A percentile compares a stretch with the other conserved stretches of the same genome.
Conservation (phyloP, 2,113 vertebrate species). For the Tichodroma muraria region DNA sequence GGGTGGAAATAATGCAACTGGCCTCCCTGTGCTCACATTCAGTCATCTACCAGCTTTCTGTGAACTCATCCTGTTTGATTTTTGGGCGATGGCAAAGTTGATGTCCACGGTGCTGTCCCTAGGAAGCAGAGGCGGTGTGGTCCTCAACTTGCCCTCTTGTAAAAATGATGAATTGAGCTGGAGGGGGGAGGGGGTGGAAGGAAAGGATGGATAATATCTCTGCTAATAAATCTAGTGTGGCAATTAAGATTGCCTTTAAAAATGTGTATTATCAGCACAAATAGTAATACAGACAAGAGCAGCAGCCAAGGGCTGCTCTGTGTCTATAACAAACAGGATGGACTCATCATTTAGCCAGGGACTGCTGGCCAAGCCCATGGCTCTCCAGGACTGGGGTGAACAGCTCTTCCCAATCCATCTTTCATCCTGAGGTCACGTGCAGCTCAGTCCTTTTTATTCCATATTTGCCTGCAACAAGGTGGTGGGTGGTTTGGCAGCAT, state of each 20-base stretch:
- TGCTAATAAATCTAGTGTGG: neutral
- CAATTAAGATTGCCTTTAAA: neutral
- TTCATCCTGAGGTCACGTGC: neutral
- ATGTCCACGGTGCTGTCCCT: neutral
- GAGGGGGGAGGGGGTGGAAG: neutral
- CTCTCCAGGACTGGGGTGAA: neutral
- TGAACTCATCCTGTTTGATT: neutral
- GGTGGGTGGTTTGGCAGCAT: neutral
- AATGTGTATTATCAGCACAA: conserved; percentile 40
- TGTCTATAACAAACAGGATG: conserved; percentile 22
- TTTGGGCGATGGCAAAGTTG: neutral
- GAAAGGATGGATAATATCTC: neutral
- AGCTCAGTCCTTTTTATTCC: neutral
- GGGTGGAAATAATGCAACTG: neutral
- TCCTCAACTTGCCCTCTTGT: neutral
- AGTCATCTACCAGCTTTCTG: neutral
- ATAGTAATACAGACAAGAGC: neutral
- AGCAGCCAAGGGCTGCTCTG: neutral
- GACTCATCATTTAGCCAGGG: neutral
- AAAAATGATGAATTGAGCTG: neutral
- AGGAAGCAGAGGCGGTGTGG: neutral
- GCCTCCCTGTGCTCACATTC: neutral
- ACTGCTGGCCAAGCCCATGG: neutral
- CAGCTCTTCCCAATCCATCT: neutral
- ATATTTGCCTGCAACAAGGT: neutral